phyloP scores from a whole-genome alignment of 2,797 vertebrate genomes.

The Natrix natrix region DNA sequence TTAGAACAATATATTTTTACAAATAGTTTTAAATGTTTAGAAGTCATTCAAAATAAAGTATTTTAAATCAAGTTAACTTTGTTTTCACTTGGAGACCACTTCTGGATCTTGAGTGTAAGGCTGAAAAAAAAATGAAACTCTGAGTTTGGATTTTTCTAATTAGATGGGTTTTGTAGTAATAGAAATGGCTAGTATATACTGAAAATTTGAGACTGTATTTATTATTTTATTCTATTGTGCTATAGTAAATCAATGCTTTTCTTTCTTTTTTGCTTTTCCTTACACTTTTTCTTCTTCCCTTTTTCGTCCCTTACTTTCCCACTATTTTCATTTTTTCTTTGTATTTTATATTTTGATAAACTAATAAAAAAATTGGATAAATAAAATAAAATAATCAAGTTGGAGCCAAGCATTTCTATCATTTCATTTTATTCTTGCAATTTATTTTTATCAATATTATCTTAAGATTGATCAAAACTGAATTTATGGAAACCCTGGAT shows the following conservation, averaged over 20 bases:
- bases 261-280: not conserved
- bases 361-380: not conserved
- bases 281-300: not conserved
- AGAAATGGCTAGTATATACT: not conserved
- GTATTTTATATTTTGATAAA: not conserved
- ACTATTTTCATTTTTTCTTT: not conserved
- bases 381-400: not conserved
- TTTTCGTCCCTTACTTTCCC: not conserved
- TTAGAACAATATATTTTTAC: not conserved
- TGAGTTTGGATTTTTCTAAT: not conserved
- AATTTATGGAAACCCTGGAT: conserved; percentile 5
- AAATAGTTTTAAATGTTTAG: not conserved
- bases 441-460: not conserved
- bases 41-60: not conserved
- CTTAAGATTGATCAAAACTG: not conserved
- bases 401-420: not conserved
- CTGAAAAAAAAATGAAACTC: not conserved
- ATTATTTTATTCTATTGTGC: not conserved
- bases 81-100: not conserved
- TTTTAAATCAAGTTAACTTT: not conserved
- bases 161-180: not conserved
- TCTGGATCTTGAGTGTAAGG: not conserved
- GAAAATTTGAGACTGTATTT: not conserved
- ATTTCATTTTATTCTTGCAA: not conserved
- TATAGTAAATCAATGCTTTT: not conserved